Percentiles rank a stretch among this genome's conserved stretches.
Evolutionary conservation across 2,888 invertebrate species (phyloP).

Genomic region (Salpingus planirostris): DNA sequence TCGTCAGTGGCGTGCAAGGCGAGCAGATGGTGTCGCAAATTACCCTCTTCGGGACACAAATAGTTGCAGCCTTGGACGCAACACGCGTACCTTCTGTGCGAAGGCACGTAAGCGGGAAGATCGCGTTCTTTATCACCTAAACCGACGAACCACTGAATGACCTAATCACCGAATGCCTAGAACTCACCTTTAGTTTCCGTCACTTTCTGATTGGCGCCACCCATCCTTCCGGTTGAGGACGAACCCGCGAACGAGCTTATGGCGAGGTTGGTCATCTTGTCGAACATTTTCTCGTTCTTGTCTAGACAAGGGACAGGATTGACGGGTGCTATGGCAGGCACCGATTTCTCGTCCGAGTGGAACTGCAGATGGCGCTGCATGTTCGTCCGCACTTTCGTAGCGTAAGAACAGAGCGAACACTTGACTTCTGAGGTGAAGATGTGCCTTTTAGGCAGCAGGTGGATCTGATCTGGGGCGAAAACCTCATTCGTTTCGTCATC

Average conservation of each 20-base stretch:
- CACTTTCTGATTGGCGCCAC: slow-evolving; percentile 23
- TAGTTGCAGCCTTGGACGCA: slow-evolving; percentile 62
- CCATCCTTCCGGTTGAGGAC: slow-evolving; percentile 38
- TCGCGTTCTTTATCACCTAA: no score
- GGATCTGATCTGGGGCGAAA: slow-evolving; percentile 53
- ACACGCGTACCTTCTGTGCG: slow-evolving; percentile 53
- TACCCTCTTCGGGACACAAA: slow-evolving; percentile 60
- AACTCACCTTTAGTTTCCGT: slow-evolving; percentile 20
- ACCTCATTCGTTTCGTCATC: slow-evolving; percentile 8
- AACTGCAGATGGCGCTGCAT: slow-evolving; percentile 60
- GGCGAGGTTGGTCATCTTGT: slow-evolving; percentile 76
- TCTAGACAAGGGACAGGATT: slow-evolving; percentile 76
- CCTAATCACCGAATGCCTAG: neutral
- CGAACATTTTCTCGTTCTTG: slow-evolving; percentile 71
- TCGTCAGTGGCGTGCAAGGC: slow-evolving; percentile 56
- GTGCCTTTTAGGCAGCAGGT: slow-evolving; percentile 54
- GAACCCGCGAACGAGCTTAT: slow-evolving; percentile 50
- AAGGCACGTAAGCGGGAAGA: slow-evolving; percentile 26
- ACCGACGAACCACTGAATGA: no score
- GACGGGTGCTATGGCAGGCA: slow-evolving; percentile 60
- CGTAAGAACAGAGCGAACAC: slow-evolving; percentile 60
- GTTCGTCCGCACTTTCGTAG: slow-evolving; percentile 58
- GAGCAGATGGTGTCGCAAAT: slow-evolving; percentile 63
- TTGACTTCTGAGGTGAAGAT: slow-evolving; percentile 53
- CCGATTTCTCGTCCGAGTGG: slow-evolving; percentile 52